A percentile compares a stretch with the other conserved stretches of the same genome.
Conservation (phyloP, 2,797 vertebrate species). For the Australoheros facetus region DNA sequence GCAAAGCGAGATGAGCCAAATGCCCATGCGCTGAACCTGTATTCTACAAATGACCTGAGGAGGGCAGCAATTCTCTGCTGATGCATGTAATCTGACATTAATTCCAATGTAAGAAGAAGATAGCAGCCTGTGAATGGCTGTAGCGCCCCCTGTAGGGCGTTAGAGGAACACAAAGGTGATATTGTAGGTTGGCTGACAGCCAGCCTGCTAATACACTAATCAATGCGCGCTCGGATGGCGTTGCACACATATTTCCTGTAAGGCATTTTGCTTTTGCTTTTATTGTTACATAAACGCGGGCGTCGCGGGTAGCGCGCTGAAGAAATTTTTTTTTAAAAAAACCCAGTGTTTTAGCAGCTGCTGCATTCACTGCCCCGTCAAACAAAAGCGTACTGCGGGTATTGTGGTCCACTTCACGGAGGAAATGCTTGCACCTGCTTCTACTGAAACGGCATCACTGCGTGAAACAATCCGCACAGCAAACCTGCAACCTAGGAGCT, state of each 20-base stretch:
- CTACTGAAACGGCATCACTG: background rate
- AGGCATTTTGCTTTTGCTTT: background rate
- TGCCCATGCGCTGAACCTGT: background rate
- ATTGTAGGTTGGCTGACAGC: background rate
- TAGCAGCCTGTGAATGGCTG: background rate
- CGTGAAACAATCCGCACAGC: background rate
- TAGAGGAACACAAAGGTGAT: conserved; percentile 18
- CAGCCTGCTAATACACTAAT: background rate
- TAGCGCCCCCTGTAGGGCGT: conserved; percentile 29
- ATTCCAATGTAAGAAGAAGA: background rate
- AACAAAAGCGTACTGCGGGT: background rate
- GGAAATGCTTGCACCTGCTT: conserved; percentile 20
- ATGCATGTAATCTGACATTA: background rate
- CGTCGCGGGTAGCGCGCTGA: background rate
- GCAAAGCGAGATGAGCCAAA: background rate
- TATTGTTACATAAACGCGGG: background rate
- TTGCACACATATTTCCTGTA: background rate
- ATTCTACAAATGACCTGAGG: background rate
- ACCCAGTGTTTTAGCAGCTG: background rate
- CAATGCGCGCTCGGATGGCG: background rate
- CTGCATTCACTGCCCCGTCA: conserved; percentile 13
- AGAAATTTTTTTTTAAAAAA: background rate
- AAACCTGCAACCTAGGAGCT: background rate
- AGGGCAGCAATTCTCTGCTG: background rate
- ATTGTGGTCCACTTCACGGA: conserved; percentile 10